Percentiles rank a stretch among this genome's conserved stretches.
Conservation (phyloP, 1,140 invertebrate genomes). For the Neuroterus valhalla region DNA sequence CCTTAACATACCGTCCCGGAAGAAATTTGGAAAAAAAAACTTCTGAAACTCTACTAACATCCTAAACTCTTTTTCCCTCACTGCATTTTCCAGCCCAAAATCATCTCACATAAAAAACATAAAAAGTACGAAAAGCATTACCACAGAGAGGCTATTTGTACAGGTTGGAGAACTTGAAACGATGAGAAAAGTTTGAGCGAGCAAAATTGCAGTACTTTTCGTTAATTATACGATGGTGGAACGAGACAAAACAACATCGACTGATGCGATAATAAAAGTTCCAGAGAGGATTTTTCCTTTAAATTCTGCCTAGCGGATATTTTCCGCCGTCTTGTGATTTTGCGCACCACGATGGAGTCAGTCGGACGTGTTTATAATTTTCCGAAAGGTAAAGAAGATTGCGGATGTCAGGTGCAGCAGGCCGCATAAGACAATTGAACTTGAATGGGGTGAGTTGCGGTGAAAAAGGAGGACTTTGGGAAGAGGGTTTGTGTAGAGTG, state of each 20-base stretch:
- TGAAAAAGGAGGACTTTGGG: constrained; percentile 61
- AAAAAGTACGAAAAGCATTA: constrained; percentile 5
- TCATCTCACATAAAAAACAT: constrained; percentile 1
- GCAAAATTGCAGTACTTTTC: constrained; percentile 24
- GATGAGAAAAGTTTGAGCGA: constrained; percentile 33
- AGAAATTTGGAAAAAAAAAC: neutral
- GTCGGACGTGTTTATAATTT: constrained; percentile 71
- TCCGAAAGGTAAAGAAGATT: constrained; percentile 69
- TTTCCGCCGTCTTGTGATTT: constrained; percentile 16
- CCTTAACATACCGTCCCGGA: too few relatives aligned
- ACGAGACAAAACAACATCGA: constrained; percentile 29
- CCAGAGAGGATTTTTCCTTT: constrained; percentile 18
- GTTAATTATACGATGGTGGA: constrained; percentile 21
- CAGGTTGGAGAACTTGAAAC: constrained; percentile 5
- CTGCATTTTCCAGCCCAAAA: neutral
- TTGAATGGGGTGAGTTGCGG: constrained; percentile 64
- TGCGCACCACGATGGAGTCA: constrained; percentile 34
- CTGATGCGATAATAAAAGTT: constrained; percentile 16
- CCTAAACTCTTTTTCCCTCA: neutral
- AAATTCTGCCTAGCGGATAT: neutral
- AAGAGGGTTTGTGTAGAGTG: constrained; percentile 53
- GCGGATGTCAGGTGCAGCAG: constrained; percentile 71
- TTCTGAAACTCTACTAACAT: neutral
- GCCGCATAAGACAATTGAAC: constrained; percentile 66
- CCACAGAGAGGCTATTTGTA: constrained; percentile 10